Evolutionary conservation across 2,113 vertebrate genomes (phyloP), one percentile per base, ranked within the genome.

Genomic region (Suncus etruscus): DNA sequence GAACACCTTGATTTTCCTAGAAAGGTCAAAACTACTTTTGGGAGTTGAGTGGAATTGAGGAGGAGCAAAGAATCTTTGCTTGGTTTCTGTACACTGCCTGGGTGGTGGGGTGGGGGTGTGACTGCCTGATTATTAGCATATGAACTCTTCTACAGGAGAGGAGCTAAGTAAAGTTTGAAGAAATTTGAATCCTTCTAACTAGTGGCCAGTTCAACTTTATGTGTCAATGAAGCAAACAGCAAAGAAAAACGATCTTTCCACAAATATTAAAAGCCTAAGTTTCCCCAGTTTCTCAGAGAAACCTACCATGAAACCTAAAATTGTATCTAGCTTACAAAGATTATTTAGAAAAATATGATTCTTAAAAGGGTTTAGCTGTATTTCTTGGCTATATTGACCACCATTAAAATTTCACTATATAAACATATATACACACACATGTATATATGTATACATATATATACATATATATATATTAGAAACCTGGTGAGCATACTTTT

Each of bases 1-100:
- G 96, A 98, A 97, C 96, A 96, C 93, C 95, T 90, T 93, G 90
- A 80, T 77, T 91, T 95, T 93, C 92, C 94, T 87, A 93, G 76
- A 94, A 95, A 93, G 92, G 94, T 95, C 93, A 95, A 95, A 74
- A 63, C 83, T 95, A 94, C 94, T 97, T 95, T 65, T 89, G 86
- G 39, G 68, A 2, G 73, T 78, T 92, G 92, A 69, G 32, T 72
- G 88, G 73, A 94, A 45, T 79, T 87, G 79, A 85, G 61, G 12
- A 93, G 69, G 61, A 69, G 75, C 86, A 75, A 39, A 65, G 82
- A 25, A 76, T 90, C 47, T 93, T 45, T 73, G 68, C 47, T 83
- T 68, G 50, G 70, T 89, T 94, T 92, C 77, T 85, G 29, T 70
- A 25, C 45, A 72, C 47, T 80, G 9, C 65, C 39, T 39, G 39